A percentile compares a stretch with the other conserved stretches of the same genome.
Conservation (phyloP, 2,113 vertebrate species). For the Opisthocomus hoazin region DNA sequence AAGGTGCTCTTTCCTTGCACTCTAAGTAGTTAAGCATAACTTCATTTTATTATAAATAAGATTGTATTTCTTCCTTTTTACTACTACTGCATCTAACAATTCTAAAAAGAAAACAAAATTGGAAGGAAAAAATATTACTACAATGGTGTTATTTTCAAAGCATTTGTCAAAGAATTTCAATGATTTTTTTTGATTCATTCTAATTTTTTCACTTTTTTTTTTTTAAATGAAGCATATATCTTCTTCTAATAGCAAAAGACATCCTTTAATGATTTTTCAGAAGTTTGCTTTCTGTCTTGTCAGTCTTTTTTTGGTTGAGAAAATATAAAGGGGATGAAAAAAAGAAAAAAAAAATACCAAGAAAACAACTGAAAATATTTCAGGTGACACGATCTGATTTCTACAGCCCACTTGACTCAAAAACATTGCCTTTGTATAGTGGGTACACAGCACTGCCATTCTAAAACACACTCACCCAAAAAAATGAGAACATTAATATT, state of each 20-base stretch:
- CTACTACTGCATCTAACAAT: not conserved
- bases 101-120: not conserved
- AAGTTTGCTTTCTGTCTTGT: not conserved
- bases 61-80: not conserved
- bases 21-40: not conserved
- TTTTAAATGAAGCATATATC: not conserved
- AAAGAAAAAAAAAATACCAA: not conserved
- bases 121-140: not conserved
- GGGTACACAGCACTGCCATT: not conserved
- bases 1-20: not conserved
- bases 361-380: conserved; percentile 12
- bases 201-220: not conserved
- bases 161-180: not conserved
- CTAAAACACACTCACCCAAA: not conserved
- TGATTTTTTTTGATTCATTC: not conserved
- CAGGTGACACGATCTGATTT: conserved; percentile 3
- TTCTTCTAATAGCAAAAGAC: not conserved
- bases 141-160: not conserved
- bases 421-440: not conserved
- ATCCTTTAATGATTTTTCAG: not conserved
- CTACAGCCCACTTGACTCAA: not conserved
- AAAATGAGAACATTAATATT: not conserved
- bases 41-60: not conserved
- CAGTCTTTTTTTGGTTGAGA: not conserved
- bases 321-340: not conserved